Conservation (phyloP, 2,888 invertebrate genomes). For the Antheraea yamamai region DNA sequence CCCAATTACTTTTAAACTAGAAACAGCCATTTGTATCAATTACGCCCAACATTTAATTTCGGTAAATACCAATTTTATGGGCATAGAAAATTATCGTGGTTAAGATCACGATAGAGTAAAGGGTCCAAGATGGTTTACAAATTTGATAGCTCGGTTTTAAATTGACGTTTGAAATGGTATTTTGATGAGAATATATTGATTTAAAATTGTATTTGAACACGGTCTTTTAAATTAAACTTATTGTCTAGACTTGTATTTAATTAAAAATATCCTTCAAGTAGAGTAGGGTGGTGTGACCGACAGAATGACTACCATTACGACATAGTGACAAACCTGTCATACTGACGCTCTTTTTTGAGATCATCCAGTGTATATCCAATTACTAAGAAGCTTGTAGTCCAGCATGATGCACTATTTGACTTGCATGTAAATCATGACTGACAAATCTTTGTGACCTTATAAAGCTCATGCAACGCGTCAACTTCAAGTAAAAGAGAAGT, state of each 20-base stretch:
- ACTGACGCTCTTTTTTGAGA: too few species aligned
- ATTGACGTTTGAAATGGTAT: conserved; percentile 49
- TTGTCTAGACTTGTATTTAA: conserved; percentile 25
- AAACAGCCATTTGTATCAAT: conserved; percentile 80
- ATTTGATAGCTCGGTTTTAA: conserved; percentile 60
- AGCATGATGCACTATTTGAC: too few species aligned
- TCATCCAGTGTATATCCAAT: too few species aligned
- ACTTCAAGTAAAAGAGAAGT: too few species aligned
- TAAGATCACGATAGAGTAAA: conserved; percentile 42
- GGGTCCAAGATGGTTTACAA: conserved; percentile 65
- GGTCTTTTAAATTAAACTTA: conserved; percentile 23
- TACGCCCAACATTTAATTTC: conserved; percentile 72
- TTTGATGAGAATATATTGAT: conserved; percentile 66
- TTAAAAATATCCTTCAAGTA: conserved; percentile 19
- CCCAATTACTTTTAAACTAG: conserved; percentile 75
- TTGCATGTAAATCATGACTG: too few species aligned
- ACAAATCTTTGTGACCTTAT: too few species aligned
- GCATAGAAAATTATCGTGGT: conserved; percentile 65
- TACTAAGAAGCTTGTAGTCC: too few species aligned
- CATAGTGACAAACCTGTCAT: too few species aligned
- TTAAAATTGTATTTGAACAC: conserved; percentile 27
- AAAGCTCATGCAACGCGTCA: too few species aligned
- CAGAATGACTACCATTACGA: too few species aligned
- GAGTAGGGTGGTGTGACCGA: too few species aligned
- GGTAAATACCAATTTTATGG: conserved; percentile 79